A percentile compares a stretch with the other conserved stretches of the same genome.
phyloP scores from a whole-genome alignment of 2,888 invertebrate species.

The Adelphocoris suturalis region DNA sequence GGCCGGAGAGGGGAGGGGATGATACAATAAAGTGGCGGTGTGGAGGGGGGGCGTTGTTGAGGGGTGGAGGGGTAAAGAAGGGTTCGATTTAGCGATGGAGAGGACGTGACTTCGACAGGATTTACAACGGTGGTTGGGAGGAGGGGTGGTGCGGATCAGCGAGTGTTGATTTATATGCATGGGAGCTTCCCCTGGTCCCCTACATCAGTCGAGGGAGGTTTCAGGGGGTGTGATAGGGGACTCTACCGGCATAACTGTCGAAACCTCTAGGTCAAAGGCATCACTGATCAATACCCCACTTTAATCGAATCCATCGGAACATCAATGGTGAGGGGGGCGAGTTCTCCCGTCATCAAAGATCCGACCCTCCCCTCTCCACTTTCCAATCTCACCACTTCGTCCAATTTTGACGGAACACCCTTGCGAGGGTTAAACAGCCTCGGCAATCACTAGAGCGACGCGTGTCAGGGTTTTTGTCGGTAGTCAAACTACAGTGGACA shows the following conservation, averaged over 20 bases:
- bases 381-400: not conserved
- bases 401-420: not conserved
- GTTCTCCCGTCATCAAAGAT: not conserved
- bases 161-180: conserved; percentile 61
- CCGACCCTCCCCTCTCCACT: not conserved
- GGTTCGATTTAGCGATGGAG: conserved; percentile 58
- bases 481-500: not conserved
- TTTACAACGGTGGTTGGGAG: not conserved
- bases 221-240: not conserved
- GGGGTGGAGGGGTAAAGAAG: not conserved
- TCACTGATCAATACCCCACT: conserved; percentile 57
- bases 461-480: not conserved
- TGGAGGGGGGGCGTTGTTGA: not conserved
- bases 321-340: not conserved
- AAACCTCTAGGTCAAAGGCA: conserved; percentile 53
- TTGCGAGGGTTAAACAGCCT: not conserved
- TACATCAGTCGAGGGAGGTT: not conserved
- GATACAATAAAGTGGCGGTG: conserved; percentile 46
- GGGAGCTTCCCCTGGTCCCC: not conserved
- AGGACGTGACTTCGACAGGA: conserved; percentile 54
- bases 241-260: conserved; percentile 48
- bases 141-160: not conserved
- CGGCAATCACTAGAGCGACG: conserved; percentile 6
- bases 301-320: conserved; percentile 53
- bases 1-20: not conserved